phyloP scores from a whole-genome alignment of 1,140 invertebrate species.

The Thaumetopoea pityocampa region DNA sequence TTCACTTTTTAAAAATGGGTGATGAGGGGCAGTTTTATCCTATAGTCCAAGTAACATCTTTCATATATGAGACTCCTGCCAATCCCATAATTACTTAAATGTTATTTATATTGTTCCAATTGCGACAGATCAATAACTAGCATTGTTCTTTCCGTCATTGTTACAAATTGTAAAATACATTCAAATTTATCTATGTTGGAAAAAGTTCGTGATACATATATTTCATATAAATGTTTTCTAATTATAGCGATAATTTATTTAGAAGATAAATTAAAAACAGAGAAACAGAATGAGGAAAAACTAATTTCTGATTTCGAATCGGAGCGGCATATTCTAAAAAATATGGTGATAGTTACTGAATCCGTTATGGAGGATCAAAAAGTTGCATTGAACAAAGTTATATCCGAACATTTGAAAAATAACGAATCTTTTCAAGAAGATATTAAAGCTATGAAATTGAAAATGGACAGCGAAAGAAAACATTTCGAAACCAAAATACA shows the following conservation, averaged over 20 bases:
- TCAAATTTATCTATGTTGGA: too few relatives aligned
- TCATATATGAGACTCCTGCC: too few relatives aligned
- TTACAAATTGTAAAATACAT: too few relatives aligned
- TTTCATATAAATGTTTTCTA: too few relatives aligned
- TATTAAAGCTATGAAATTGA: slow-evolving; percentile 12
- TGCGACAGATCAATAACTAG: too few relatives aligned
- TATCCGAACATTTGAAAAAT: slow-evolving; percentile 26
- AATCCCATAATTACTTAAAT: too few relatives aligned
- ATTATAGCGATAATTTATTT: slow-evolving; percentile 39
- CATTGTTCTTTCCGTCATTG: too few relatives aligned
- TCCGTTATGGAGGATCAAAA: slow-evolving; percentile 53
- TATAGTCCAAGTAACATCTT: too few relatives aligned
- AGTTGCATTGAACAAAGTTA: slow-evolving; percentile 28
- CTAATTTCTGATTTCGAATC: slow-evolving; percentile 45
- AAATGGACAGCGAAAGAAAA: slow-evolving; percentile 14
- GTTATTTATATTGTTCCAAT: too few relatives aligned
- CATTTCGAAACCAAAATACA: slow-evolving; percentile 12
- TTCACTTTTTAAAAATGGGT: too few relatives aligned
- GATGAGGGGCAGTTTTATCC: too few relatives aligned
- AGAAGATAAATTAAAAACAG: slow-evolving; percentile 36
- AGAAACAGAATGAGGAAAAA: slow-evolving; percentile 41
- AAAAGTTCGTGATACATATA: too few relatives aligned
- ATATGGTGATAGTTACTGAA: slow-evolving; percentile 47
- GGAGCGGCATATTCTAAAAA: slow-evolving; percentile 41
- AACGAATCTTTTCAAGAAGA: slow-evolving; percentile 30